These are phyloP conservation scores for Scelioninae gen. 1 DNA, from an alignment of 2,888 invertebrate species.

Conservation along the genomic window DNA sequence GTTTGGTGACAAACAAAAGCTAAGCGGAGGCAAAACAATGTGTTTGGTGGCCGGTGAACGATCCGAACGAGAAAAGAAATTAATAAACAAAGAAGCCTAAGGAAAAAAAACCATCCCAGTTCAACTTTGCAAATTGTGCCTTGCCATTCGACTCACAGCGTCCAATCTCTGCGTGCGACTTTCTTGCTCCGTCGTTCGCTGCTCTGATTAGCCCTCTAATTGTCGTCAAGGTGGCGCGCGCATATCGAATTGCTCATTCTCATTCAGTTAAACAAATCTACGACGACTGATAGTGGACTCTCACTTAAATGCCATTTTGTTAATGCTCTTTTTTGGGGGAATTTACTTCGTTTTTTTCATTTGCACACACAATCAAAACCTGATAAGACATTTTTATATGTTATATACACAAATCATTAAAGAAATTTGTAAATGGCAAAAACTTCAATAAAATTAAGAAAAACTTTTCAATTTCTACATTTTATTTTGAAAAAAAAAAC, in stretches of 20 bases:
- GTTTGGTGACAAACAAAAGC: no score
- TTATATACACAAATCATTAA: no score
- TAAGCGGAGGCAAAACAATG: constrained; percentile 93
- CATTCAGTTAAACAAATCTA: constrained; percentile 27
- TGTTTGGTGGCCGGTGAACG: constrained; percentile 89
- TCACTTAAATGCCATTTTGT: constrained; percentile 50
- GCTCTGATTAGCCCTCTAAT: constrained; percentile 70
- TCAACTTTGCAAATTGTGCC: constrained; percentile 69
- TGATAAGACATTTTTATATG: no score
- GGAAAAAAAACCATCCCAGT: constrained; percentile 41
- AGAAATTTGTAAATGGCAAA: no score
- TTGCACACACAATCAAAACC: constrained; percentile 11
- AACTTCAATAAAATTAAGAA: no score
- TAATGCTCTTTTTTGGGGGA: constrained; percentile 23
- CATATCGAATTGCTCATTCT: constrained; percentile 32
- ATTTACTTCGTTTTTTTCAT: background rate
- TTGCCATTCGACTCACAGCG: constrained; percentile 51
- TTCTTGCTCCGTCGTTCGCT: constrained; percentile 74
- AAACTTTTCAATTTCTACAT: no score
- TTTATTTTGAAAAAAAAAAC: no score
- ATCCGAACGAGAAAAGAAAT: constrained; percentile 68
- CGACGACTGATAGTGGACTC: constrained; percentile 44
- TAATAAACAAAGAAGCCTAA: constrained; percentile 3
- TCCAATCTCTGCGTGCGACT: constrained; percentile 56
- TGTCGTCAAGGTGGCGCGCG: constrained; percentile 61